Percentiles rank a stretch among this genome's conserved stretches.
Conservation (phyloP, 1,140 invertebrate species). For the Drosophila virilis region DNA sequence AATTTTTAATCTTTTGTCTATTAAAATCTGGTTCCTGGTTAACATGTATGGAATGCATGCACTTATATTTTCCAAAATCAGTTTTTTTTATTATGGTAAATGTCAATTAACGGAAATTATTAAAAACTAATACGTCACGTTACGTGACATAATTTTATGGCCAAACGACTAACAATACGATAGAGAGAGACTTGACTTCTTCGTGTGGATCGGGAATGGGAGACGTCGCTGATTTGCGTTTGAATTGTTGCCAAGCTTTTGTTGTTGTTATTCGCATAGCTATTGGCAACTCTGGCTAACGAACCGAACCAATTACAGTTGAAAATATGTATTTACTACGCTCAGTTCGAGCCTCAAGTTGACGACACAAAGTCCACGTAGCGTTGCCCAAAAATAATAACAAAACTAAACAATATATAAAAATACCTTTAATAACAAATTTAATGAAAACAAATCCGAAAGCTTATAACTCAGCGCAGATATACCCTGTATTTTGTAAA, state of each 20-base stretch:
- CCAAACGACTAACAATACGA: neutral
- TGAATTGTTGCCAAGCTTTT: neutral
- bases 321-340: slow-evolving; percentile 4
- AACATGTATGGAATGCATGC: too few species aligned
- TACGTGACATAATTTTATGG: neutral
- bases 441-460: slow-evolving; percentile 5
- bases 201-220: slow-evolving; percentile 2
- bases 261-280: neutral
- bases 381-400: slow-evolving; percentile 5
- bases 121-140: neutral
- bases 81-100: too few species aligned
- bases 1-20: too few species aligned
- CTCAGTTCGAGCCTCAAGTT: neutral
- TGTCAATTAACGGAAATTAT: neutral
- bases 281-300: slow-evolving; percentile 14
- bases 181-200: neutral
- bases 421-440: neutral
- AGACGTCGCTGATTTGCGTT: neutral
- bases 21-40: too few species aligned
- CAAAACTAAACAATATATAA: neutral
- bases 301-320: slow-evolving; percentile 21
- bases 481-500: neutral
- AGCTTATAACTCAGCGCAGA: neutral
- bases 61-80: too few species aligned
- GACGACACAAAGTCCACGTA: slow-evolving; percentile 17